phyloP scores from a whole-genome alignment of 2,797 vertebrate species.

The Anabas testudineus region DNA sequence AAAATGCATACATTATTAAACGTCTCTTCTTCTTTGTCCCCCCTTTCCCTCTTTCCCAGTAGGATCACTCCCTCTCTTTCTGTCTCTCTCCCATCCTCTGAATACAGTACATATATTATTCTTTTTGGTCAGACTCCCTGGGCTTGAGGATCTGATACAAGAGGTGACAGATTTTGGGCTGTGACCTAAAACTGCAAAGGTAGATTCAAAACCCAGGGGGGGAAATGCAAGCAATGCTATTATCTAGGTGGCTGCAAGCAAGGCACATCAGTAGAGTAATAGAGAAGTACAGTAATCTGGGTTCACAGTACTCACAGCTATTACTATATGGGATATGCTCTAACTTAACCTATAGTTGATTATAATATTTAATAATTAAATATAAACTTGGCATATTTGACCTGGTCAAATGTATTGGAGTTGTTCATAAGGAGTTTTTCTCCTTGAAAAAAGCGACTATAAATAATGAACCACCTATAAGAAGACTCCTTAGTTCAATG shows the following conservation, averaged over 20 bases:
- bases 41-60: constrained; percentile 1
- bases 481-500: too few species aligned
- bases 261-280: not conserved
- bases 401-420: too few species aligned
- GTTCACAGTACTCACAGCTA: not conserved
- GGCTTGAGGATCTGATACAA: constrained; percentile 46
- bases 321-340: not conserved
- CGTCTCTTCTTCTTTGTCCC: constrained; percentile 38
- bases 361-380: not conserved
- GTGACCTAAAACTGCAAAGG: constrained; percentile 45
- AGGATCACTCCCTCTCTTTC: not conserved
- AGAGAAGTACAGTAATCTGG: not conserved
- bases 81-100: constrained; percentile 10
- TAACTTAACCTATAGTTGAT: not conserved
- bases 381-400: not conserved
- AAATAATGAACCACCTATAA: too few species aligned
- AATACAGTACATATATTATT: constrained; percentile 68
- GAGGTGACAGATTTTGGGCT: constrained; percentile 50
- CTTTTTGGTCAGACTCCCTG: constrained; percentile 55
- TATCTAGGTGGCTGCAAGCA: constrained; percentile 25
- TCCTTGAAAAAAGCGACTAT: too few species aligned
- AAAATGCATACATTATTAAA: constrained; percentile 71
- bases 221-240: constrained; percentile 6
- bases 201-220: constrained; percentile 7
- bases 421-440: too few species aligned